These are phyloP conservation scores for Myiopsitta monachus DNA, from an alignment of 2,113 vertebrate genomes.

Conservation along the genomic window DNA sequence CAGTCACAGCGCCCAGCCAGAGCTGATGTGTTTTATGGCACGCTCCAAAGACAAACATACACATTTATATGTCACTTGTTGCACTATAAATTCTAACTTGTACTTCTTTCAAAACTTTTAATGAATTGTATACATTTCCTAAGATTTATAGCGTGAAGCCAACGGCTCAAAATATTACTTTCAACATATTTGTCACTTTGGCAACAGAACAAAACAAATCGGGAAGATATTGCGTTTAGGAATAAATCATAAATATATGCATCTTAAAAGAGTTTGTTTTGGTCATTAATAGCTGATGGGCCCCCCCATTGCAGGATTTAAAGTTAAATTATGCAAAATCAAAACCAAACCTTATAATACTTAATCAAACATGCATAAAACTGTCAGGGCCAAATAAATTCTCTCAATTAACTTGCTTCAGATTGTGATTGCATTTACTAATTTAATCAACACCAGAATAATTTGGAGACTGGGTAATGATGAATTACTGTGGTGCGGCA, in stretches of 20 bases:
- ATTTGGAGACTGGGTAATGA: slow-evolving; percentile 72
- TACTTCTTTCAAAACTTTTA: slow-evolving; percentile 80
- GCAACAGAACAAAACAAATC: slow-evolving; percentile 72
- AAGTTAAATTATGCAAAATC: slow-evolving; percentile 94
- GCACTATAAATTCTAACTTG: slow-evolving; percentile 73
- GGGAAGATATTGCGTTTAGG: slow-evolving; percentile 51
- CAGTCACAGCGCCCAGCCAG: background rate
- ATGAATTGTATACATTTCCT: slow-evolving; percentile 72
- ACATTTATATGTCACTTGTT: slow-evolving; percentile 71
- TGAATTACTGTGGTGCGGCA: slow-evolving; percentile 34
- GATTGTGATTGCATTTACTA: slow-evolving; percentile 87
- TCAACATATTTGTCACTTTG: slow-evolving; percentile 80
- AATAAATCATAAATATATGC: slow-evolving; percentile 82
- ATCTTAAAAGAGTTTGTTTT: slow-evolving; percentile 82
- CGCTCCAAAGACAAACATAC: slow-evolving; percentile 45
- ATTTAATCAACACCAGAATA: slow-evolving; percentile 86
- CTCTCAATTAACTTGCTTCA: slow-evolving; percentile 84
- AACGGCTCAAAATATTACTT: slow-evolving; percentile 73
- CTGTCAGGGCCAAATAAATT: slow-evolving; percentile 88
- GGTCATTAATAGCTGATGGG: slow-evolving; percentile 78
- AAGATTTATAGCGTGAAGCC: slow-evolving; percentile 75
- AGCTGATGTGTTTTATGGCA: slow-evolving; percentile 27
- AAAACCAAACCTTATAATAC: slow-evolving; percentile 91
- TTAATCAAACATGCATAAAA: slow-evolving; percentile 94
- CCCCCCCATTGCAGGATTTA: slow-evolving; percentile 79